Evolutionary conservation across 2,113 vertebrate species (phyloP).

Genomic region (Camelus dromedarius): DNA sequence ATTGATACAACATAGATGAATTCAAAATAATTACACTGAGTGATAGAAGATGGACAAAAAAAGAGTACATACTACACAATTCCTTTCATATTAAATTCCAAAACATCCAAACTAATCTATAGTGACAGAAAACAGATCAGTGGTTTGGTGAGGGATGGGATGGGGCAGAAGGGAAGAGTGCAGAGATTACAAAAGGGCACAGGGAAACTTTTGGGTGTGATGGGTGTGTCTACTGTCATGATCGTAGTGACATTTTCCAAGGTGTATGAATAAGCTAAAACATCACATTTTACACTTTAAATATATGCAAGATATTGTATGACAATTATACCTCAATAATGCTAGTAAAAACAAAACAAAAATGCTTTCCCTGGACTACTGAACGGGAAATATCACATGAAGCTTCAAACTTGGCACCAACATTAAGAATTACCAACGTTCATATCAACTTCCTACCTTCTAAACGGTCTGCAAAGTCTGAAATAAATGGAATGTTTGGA

Average conservation of each 20-base stretch:
- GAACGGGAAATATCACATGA: constrained; percentile 20
- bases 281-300: not conserved
- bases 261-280: not conserved
- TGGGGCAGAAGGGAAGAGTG: not conserved
- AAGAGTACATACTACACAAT: not conserved
- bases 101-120: not conserved
- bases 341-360: not conserved
- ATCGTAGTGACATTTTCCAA: not conserved
- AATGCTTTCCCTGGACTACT: not conserved
- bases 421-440: not conserved
- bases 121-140: not conserved
- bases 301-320: not conserved
- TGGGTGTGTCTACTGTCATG: not conserved
- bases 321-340: not conserved
- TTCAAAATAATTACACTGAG: not conserved
- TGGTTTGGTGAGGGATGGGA: not conserved
- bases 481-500: constrained; percentile 51
- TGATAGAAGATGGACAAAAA: constrained; percentile 31
- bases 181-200: not conserved
- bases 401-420: not conserved
- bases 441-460: constrained; percentile 31
- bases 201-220: not conserved
- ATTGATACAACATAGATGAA: not conserved
- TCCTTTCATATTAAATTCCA: not conserved
- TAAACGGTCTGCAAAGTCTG: not conserved